Conservation (phyloP, 2,888 invertebrate species). For the Tortrix viridana region DNA sequence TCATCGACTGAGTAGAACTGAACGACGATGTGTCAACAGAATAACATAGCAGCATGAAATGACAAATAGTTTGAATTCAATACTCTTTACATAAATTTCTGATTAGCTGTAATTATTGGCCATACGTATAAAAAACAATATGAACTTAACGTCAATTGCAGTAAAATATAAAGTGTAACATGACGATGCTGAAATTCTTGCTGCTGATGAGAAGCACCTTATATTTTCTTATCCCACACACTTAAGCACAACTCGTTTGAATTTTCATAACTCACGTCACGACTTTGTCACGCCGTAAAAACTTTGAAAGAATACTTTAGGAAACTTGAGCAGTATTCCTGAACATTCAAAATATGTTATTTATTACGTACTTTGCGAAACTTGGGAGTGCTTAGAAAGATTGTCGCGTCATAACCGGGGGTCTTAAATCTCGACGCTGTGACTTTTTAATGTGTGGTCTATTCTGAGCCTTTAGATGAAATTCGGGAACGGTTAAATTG, state of each 20-base stretch:
- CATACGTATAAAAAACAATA: no score
- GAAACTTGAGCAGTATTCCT: conserved; percentile 29
- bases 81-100: no score
- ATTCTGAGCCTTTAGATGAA: background rate
- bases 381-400: conserved; percentile 35
- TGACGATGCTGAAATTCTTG: no score
- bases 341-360: conserved; percentile 40
- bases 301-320: conserved; percentile 34
- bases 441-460: conserved; percentile 14
- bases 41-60: no score
- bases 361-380: conserved; percentile 38
- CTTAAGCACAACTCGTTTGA: conserved; percentile 23
- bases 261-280: conserved; percentile 32
- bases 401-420: conserved; percentile 39
- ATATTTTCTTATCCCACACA: conserved; percentile 5
- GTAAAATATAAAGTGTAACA: no score
- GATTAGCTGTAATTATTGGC: no score
- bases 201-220: no score
- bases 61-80: no score
- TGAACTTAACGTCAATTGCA: no score
- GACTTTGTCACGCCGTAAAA: conserved; percentile 37
- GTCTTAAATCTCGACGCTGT: conserved; percentile 37
- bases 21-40: no score
- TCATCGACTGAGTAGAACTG: no score
- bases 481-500: background rate